phyloP scores from a whole-genome alignment of 2,797 vertebrate species.

The Sebastes hubbsi region DNA sequence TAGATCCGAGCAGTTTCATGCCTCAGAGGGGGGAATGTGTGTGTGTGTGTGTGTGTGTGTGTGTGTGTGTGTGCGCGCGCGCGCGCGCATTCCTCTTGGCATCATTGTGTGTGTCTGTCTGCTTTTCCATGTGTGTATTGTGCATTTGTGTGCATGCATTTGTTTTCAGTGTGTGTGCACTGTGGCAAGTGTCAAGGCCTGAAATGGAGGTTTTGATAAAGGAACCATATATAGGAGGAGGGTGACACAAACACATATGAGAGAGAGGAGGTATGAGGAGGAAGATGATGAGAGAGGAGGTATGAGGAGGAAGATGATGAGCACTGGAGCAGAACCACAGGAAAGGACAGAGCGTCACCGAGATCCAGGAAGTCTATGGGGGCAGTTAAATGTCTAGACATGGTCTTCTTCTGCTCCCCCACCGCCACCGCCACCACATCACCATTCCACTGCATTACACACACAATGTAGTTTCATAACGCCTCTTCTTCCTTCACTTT shows the following conservation, averaged over 20 bases:
- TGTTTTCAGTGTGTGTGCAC: constrained; percentile 6
- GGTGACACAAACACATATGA: constrained; percentile 19
- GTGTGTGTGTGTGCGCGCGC: constrained; percentile 9
- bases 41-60: constrained; percentile 13
- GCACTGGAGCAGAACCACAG: constrained; percentile 36
- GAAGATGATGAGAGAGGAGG: constrained; percentile 19
- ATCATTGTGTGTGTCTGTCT: constrained; percentile 56
- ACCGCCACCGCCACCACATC: background rate
- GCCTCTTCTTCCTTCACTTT: constrained; percentile 38
- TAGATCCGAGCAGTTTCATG: constrained; percentile 63
- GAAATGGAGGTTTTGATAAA: constrained; percentile 73
- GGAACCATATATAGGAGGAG: constrained; percentile 32
- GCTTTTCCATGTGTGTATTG: constrained; percentile 29
- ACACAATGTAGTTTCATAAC: constrained; percentile 57
- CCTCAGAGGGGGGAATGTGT: constrained; percentile 40
- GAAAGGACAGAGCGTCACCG: constrained; percentile 46
- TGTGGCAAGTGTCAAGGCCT: constrained; percentile 66
- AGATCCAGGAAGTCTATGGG: constrained; percentile 54
- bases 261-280: constrained; percentile 38
- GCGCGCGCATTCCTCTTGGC: constrained; percentile 28
- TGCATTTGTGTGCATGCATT: constrained; percentile 25
- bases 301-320: constrained; percentile 31
- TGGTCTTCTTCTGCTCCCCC: background rate
- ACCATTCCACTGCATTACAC: constrained; percentile 44
- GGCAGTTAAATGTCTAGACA: constrained; percentile 67